Percentiles rank a stretch among this genome's conserved stretches.
Evolutionary conservation across 2,797 vertebrate genomes (phyloP).

Genomic region (Ptychadena robeensis): DNA sequence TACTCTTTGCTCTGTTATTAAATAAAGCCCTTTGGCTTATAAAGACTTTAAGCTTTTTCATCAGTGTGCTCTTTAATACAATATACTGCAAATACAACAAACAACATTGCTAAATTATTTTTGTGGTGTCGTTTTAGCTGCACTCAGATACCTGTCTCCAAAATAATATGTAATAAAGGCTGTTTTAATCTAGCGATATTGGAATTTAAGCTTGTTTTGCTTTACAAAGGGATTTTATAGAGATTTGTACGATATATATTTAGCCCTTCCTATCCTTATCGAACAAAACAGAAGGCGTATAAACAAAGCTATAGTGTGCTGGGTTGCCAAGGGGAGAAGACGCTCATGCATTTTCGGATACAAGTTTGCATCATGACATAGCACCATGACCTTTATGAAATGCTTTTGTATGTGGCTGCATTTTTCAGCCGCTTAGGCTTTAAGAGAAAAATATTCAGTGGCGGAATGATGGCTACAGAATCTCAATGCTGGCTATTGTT

Average conservation of each 20-base stretch:
- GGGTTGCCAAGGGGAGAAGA: conserved; percentile 45
- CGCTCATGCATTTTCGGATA: conserved; percentile 34
- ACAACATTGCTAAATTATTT: background rate
- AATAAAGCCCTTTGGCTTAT: background rate
- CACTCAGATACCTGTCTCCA: background rate
- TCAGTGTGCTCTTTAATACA: background rate
- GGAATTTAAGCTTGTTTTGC: background rate
- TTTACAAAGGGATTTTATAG: background rate
- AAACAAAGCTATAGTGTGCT: conserved; percentile 37
- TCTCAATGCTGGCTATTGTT: conserved; percentile 56
- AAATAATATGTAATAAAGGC: background rate
- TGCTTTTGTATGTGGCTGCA: conserved; percentile 42
- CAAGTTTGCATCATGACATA: conserved; percentile 23
- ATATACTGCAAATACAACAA: background rate
- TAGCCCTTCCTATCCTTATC: conserved; percentile 30
- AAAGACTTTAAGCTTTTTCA: background rate
- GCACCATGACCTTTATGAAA: conserved; percentile 50
- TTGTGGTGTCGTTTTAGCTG: background rate
- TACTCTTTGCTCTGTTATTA: background rate
- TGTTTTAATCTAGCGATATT: background rate
- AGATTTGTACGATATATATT: conserved; percentile 22
- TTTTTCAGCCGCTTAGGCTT: conserved; percentile 44
- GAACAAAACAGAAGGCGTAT: conserved; percentile 49
- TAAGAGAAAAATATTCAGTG: conserved; percentile 12
- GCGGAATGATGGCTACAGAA: conserved; percentile 28